phyloP scores from a whole-genome alignment of 2,888 invertebrate species.

The Encarsia formosa region DNA sequence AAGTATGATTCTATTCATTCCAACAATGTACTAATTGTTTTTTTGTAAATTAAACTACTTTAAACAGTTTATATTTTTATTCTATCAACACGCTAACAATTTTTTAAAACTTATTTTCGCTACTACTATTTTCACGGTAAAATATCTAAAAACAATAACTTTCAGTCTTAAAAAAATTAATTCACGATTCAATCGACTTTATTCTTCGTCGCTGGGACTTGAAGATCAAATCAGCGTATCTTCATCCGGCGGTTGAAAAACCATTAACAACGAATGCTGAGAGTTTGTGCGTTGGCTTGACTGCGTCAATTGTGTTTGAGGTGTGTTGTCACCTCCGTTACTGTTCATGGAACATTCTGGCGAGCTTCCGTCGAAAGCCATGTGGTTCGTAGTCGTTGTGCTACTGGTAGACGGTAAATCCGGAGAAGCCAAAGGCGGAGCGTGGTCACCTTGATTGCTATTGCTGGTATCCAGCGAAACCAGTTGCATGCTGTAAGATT shows the following conservation, averaged over 20 bases:
- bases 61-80: too few relatives aligned
- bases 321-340: conserved; percentile 58
- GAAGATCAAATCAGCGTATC: conserved; percentile 19
- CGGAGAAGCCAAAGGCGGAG: conserved; percentile 63
- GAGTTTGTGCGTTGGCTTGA: conserved; percentile 60
- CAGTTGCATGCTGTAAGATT: conserved; percentile 64
- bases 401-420: conserved; percentile 49
- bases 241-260: conserved; percentile 45
- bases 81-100: too few relatives aligned
- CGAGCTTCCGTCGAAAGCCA: conserved; percentile 56
- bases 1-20: too few relatives aligned
- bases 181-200: too few relatives aligned
- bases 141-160: too few relatives aligned
- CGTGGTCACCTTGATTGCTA: conserved; percentile 29
- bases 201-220: too few relatives aligned
- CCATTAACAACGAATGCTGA: conserved; percentile 72
- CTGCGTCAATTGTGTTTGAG: conserved; percentile 56
- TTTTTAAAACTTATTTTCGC: too few relatives aligned
- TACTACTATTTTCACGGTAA: too few relatives aligned
- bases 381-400: conserved; percentile 51
- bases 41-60: too few relatives aligned
- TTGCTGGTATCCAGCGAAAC: conserved; percentile 59
- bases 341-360: conserved; percentile 64
- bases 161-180: too few relatives aligned
- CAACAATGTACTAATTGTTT: too few relatives aligned